Base-by-base conservation (phyloP, 2,113 vertebrate genomes). In the Ailuropoda melanoleuca region DNA sequence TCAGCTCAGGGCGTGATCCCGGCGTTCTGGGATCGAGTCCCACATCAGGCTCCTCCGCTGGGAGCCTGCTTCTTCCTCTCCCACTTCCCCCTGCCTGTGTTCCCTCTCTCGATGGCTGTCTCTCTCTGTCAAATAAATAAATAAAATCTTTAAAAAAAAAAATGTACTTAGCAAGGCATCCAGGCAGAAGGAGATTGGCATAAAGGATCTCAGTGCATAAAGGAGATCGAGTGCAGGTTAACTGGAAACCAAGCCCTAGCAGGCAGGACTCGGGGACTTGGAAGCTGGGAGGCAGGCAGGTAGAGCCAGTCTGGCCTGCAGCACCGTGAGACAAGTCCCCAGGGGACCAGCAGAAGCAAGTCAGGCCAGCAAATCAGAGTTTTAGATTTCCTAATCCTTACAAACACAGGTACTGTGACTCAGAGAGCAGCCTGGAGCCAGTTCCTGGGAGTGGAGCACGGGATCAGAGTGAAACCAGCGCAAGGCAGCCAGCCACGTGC, bases 401-500 rank as follows among this genome's bases (percentile, higher is more conserved):
- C 23, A 15, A 39, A 37, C 21, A 0, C 0, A 0, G 8, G 14
- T 17, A 29, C 80, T 62, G 34, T 10, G 3, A 3, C 31, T 31
- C 56, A 64, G 1, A 66, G 19, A 1, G 86, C 34, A 29, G n/a
- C n/a, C 31, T 10, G 48, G 8, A n/a, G 17, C 18, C 68, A 4
- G 7, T 3, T 37, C 7, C 55, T 39, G 62, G 77, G 26, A 6
- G 34, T 2, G 29, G 23, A 24, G 56, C 53, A 1, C 1, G 7
- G 74, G 48, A 3, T 58, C 24, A 2, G 68, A 37, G 12, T 3
- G 46, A 72, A n/a, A 10, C 15, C 7, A 8, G 53, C 39, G 37
- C 46, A 8, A 1, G n/a, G 12, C 0, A 0, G 37, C 18, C 0
- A 0, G 37, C 18, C 13, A 26, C 13, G 2, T 43, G 62, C 7